Evolutionary conservation across 1,140 invertebrate species (phyloP).

Genomic region (Himalopsyche phryganea): DNA sequence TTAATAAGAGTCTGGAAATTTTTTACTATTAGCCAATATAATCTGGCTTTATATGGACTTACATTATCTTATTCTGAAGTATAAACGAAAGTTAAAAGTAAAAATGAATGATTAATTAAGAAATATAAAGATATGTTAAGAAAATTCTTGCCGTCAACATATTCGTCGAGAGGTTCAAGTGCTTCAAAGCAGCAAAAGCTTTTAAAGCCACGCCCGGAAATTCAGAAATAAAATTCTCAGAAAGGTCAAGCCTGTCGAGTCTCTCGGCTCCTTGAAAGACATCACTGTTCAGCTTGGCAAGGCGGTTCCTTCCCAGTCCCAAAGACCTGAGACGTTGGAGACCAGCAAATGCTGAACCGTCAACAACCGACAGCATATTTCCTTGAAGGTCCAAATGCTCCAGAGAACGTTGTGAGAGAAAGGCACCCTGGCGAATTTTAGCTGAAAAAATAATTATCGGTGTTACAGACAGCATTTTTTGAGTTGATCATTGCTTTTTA

Average conservation of each 20-base stretch:
- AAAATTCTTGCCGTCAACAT: slow-evolving; percentile 65
- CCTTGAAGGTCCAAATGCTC: slow-evolving; percentile 71
- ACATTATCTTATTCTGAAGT: too few relatives aligned
- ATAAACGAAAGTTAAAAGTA: too few relatives aligned
- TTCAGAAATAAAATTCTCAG: slow-evolving; percentile 78
- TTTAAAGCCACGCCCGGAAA: slow-evolving; percentile 76
- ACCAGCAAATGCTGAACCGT: slow-evolving; percentile 68
- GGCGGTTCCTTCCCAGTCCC: slow-evolving; percentile 70
- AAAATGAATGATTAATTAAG: too few relatives aligned
- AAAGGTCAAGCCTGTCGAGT: slow-evolving; percentile 74
- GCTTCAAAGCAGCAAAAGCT: slow-evolving; percentile 62
- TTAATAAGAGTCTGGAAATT: too few relatives aligned
- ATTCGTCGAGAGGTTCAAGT: slow-evolving; percentile 79
- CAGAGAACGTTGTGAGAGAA: slow-evolving; percentile 62
- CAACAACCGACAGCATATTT: slow-evolving; percentile 71
- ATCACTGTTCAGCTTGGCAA: slow-evolving; percentile 75
- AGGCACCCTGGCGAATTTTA: slow-evolving; percentile 61
- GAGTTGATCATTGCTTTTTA: too few relatives aligned
- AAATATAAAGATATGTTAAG: too few relatives aligned
- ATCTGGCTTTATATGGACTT: too few relatives aligned
- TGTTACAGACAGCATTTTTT: too few relatives aligned
- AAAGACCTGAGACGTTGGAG: slow-evolving; percentile 65
- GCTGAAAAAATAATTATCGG: slow-evolving; percentile 61
- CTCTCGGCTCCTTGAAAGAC: slow-evolving; percentile 73
- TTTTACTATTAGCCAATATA: too few relatives aligned